Evolutionary conservation across 2,888 invertebrate genomes (phyloP).

Genomic region (Glaucopsyche alexis): DNA sequence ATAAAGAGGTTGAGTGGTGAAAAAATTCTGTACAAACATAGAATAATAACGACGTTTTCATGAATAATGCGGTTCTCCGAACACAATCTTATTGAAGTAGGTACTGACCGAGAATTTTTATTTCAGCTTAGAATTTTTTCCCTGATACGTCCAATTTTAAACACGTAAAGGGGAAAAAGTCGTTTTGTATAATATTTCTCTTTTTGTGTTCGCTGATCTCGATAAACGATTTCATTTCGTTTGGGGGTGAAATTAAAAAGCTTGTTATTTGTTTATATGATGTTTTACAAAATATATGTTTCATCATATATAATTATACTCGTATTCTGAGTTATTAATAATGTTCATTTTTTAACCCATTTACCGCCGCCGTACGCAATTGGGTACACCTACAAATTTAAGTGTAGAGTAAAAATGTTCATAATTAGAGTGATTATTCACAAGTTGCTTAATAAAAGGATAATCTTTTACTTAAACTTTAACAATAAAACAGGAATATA

Average conservation of each 20-base stretch:
- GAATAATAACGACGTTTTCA: slow-evolving; percentile 28
- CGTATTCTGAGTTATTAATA: no score
- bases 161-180: neutral
- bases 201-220: neutral
- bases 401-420: no score
- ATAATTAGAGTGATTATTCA: no score
- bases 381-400: no score
- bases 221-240: neutral
- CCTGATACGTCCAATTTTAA: slow-evolving; percentile 18
- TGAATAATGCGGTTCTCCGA: slow-evolving; percentile 22
- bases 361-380: no score
- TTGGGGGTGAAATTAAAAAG: neutral
- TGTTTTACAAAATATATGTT: no score
- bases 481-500: no score
- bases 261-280: no score
- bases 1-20: slow-evolving; percentile 31
- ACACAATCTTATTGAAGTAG: slow-evolving; percentile 25
- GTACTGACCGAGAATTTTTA: slow-evolving; percentile 28
- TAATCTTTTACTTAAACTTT: no score
- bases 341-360: no score
- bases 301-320: no score
- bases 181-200: neutral
- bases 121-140: slow-evolving; percentile 22
- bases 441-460: no score
- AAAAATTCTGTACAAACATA: slow-evolving; percentile 28